Percentiles rank a stretch among this genome's conserved stretches.
These are phyloP conservation scores for Mylabris phalerata DNA, from an alignment of 1,140 invertebrate genomes.

Conservation along the genomic window DNA sequence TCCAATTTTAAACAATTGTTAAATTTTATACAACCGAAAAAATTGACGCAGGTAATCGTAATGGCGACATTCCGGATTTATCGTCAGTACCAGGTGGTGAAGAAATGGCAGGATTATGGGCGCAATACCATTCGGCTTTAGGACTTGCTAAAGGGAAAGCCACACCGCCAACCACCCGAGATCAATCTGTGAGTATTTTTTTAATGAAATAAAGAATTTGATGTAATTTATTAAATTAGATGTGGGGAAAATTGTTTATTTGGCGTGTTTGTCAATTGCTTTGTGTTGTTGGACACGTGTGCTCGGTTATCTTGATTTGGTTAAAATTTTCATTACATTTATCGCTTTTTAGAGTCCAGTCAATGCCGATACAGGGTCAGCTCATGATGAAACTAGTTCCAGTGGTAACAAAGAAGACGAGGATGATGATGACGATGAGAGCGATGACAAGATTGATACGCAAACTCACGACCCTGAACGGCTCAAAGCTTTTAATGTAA, in stretches of 20 bases:
- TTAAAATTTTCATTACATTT: too few species aligned
- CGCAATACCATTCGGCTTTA: constrained; percentile 63
- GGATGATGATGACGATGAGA: constrained; percentile 87
- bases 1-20: too few species aligned
- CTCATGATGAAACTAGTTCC: constrained; percentile 84
- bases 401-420: constrained; percentile 88
- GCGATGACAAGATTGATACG: constrained; percentile 79
- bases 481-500: constrained; percentile 95
- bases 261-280: too few species aligned
- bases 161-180: constrained; percentile 51
- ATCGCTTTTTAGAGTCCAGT: constrained; percentile 53
- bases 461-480: constrained; percentile 89
- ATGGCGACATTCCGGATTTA: constrained; percentile 45
- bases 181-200: constrained; percentile 52
- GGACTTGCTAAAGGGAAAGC: constrained; percentile 56
- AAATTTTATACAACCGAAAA: too few species aligned
- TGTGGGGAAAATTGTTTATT: too few species aligned
- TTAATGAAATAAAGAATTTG: background rate
- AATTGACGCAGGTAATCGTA: constrained; percentile 26
- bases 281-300: too few species aligned
- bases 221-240: too few species aligned
- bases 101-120: constrained; percentile 71
- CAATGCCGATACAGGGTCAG: constrained; percentile 60
- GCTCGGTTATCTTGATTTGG: too few species aligned
- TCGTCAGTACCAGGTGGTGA: constrained; percentile 47